A percentile compares a stretch with the other conserved stretches of the same genome.
Conservation (phyloP, 2,797 vertebrate species). For the Cyclopterus lumpus region DNA sequence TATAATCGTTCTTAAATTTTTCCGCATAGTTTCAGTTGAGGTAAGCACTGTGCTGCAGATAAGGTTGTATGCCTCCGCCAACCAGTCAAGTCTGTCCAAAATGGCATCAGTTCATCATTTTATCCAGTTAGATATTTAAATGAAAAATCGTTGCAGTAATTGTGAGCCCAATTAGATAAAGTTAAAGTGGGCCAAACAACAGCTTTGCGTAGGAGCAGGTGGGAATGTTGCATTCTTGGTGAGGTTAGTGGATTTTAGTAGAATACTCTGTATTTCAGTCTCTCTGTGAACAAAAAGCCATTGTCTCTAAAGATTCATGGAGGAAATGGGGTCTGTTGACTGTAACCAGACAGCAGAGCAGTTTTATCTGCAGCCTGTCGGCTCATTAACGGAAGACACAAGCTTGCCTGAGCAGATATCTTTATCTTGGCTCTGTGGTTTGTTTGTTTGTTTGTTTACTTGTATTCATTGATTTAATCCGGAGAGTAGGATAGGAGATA, state of each 20-base stretch:
- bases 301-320: slow-evolving; percentile 26
- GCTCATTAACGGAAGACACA: slow-evolving; percentile 67
- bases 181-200: slow-evolving; percentile 5
- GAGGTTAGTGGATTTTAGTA: slow-evolving; percentile 17
- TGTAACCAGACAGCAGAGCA: slow-evolving; percentile 40
- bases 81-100: neutral
- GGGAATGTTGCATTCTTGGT: neutral
- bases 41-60: neutral
- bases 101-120: neutral
- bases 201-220: neutral
- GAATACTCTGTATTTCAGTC: neutral
- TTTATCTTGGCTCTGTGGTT: slow-evolving; percentile 56
- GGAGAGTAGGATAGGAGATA: slow-evolving; percentile 38
- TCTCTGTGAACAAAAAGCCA: slow-evolving; percentile 5
- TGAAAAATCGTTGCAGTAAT: too few relatives aligned
- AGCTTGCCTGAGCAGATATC: slow-evolving; percentile 49
- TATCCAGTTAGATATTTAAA: neutral
- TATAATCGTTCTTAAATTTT: slow-evolving; percentile 2
- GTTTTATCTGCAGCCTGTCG: slow-evolving; percentile 52
- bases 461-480: slow-evolving; percentile 67
- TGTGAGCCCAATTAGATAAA: neutral
- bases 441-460: slow-evolving; percentile 69
- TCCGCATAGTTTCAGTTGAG: neutral
- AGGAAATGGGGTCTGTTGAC: slow-evolving; percentile 46
- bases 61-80: neutral